A percentile compares a stretch with the other conserved stretches of the same genome.
Conservation (phyloP, 2,888 invertebrate genomes). For the Nephrocerus scutellatus region DNA sequence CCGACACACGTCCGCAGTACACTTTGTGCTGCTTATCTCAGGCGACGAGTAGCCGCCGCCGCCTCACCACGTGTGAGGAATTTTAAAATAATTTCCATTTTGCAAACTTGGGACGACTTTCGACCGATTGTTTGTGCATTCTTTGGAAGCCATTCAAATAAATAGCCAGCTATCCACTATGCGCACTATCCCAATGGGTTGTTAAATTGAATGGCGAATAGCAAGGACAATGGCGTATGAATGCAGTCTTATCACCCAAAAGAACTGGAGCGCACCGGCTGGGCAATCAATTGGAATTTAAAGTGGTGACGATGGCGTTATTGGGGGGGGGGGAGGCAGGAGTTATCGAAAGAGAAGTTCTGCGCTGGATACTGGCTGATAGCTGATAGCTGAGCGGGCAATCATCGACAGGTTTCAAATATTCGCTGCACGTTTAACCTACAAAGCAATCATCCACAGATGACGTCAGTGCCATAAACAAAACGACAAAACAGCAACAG, state of each 20-base stretch:
- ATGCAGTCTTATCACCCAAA: slow-evolving; percentile 7
- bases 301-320: too few relatives aligned
- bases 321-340: too few relatives aligned
- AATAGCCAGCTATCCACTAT: slow-evolving; percentile 21
- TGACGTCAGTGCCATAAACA: slow-evolving; percentile 21
- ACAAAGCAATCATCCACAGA: slow-evolving; percentile 20
- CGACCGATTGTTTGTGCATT: slow-evolving; percentile 18
- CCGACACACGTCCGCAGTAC: background rate
- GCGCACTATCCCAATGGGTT: too few relatives aligned
- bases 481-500: too few relatives aligned
- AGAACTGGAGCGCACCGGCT: slow-evolving; percentile 1
- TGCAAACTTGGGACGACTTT: slow-evolving; percentile 20
- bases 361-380: too few relatives aligned
- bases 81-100: slow-evolving; percentile 18
- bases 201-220: slow-evolving; percentile 5
- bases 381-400: too few relatives aligned
- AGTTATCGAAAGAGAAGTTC: too few relatives aligned
- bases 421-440: background rate
- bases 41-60: background rate
- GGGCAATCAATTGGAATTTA: too few relatives aligned
- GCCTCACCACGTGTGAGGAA: slow-evolving; percentile 19
- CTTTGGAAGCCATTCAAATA: slow-evolving; percentile 18
- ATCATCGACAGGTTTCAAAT: too few relatives aligned
- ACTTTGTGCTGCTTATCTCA: background rate
- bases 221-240: slow-evolving; percentile 10